phyloP scores from a whole-genome alignment of 2,888 invertebrate species.

The Emmelina monodactyla region DNA sequence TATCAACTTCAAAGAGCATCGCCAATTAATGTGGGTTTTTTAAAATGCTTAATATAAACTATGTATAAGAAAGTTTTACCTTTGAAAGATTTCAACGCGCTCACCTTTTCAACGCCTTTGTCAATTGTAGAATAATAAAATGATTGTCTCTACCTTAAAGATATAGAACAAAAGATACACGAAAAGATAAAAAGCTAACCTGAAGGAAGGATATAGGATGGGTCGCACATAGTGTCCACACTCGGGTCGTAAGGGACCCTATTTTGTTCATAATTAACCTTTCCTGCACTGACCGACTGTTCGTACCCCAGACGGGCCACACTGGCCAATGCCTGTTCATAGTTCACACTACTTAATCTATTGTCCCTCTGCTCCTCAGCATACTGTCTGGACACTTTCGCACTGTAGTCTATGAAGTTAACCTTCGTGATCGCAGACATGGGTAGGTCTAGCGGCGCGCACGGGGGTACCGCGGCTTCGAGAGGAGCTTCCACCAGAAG shows the following conservation, averaged over 20 bases:
- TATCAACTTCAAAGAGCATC: too few species aligned
- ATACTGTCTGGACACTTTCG: constrained; percentile 49
- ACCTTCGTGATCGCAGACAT: constrained; percentile 56
- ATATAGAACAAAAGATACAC: too few species aligned
- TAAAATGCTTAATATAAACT: too few species aligned
- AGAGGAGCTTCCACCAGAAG: constrained; percentile 78
- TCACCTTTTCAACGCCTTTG: too few species aligned
- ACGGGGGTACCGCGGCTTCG: constrained; percentile 74
- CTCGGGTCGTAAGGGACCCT: constrained; percentile 44
- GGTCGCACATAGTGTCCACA: constrained; percentile 44
- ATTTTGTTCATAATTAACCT: constrained; percentile 35
- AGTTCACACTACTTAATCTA: constrained; percentile 29
- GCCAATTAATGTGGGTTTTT: too few species aligned
- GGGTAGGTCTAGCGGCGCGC: constrained; percentile 48
- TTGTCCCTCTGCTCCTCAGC: constrained; percentile 38
- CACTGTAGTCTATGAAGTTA: constrained; percentile 58
- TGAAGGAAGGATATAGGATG: constrained; percentile 42
- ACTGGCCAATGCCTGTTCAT: constrained; percentile 44
- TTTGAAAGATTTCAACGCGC: too few species aligned
- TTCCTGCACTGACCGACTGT: constrained; percentile 26
- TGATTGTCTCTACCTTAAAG: too few species aligned
- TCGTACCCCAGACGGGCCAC: constrained; percentile 46
- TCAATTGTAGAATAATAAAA: too few species aligned
- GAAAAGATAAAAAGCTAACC: constrained; percentile 26
- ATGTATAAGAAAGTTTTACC: too few species aligned